Conservation (phyloP, 2,797 vertebrate genomes). For the Florisuga fusca region DNA sequence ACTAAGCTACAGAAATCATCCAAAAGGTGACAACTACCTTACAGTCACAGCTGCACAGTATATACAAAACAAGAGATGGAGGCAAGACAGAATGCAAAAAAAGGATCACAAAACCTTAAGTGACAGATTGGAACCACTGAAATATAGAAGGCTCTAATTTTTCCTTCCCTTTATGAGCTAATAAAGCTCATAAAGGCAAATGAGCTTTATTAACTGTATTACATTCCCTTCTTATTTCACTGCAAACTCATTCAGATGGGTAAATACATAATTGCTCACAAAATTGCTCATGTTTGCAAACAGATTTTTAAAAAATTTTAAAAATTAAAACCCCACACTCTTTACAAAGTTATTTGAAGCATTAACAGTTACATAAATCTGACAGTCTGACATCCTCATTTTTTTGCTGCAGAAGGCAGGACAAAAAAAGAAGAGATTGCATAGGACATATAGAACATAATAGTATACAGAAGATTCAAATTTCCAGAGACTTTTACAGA, state of each 20-base stretch:
- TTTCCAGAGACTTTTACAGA: not conserved
- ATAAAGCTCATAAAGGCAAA: not conserved
- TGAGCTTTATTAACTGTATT: not conserved
- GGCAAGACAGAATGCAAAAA: not conserved
- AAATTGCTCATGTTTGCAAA: not conserved
- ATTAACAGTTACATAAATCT: too few species aligned
- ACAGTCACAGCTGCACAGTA: not conserved
- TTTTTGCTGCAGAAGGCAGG: not conserved
- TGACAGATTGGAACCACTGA: not conserved
- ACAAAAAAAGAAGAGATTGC: not conserved
- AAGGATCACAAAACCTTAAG: not conserved
- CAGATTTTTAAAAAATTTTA: not conserved
- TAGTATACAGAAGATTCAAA: not conserved
- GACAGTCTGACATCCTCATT: not conserved
- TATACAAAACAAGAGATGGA: not conserved
- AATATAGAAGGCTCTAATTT: not conserved
- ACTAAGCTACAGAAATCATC: not conserved
- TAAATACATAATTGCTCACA: not conserved
- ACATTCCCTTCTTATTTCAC: not conserved
- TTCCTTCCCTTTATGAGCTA: not conserved
- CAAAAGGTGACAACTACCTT: not conserved
- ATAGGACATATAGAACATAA: not conserved
- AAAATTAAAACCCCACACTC: too few species aligned
- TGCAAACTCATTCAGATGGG: not conserved
- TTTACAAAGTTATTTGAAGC: not conserved